A percentile compares a stretch with the other conserved stretches of the same genome.
Conservation (phyloP, 2,888 invertebrate genomes). For the Lathronympha strigana region DNA sequence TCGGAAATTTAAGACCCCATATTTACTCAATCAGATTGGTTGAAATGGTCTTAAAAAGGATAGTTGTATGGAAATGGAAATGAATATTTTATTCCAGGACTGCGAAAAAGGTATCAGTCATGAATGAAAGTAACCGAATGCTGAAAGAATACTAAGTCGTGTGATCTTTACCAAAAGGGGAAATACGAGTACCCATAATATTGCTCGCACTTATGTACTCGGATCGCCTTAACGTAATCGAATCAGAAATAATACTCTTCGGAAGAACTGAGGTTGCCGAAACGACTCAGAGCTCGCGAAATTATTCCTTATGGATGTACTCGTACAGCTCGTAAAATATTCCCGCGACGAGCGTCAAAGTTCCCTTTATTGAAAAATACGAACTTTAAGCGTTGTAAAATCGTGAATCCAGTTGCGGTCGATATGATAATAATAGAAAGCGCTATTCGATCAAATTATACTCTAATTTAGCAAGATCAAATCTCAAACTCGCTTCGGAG, state of each 20-base stretch:
- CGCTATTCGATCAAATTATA: no score
- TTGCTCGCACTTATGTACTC: not conserved
- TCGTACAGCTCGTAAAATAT: not conserved
- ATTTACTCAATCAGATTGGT: conserved; percentile 54
- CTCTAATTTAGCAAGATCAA: no score
- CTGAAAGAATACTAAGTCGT: conserved; percentile 49
- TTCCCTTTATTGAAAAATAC: not conserved
- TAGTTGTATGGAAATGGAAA: conserved; percentile 47
- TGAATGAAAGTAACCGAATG: conserved; percentile 50
- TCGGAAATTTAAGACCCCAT: conserved; percentile 54
- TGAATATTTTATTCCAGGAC: conserved; percentile 51
- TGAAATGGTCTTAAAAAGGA: conserved; percentile 41
- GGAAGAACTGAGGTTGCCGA: not conserved
- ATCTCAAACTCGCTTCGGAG: no score
- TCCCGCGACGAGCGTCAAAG: not conserved
- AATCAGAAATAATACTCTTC: not conserved
- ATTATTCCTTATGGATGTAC: not conserved
- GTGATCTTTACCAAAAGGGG: conserved; percentile 1
- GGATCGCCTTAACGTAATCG: not conserved
- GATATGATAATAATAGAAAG: no score
- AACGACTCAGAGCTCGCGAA: not conserved
- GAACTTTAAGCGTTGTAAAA: no score
- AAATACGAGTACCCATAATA: not conserved
- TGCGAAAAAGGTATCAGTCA: conserved; percentile 45
- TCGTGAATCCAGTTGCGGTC: no score